Base-by-base conservation (phyloP, 2,113 vertebrate species). In the Pseudopipra pipra region DNA sequence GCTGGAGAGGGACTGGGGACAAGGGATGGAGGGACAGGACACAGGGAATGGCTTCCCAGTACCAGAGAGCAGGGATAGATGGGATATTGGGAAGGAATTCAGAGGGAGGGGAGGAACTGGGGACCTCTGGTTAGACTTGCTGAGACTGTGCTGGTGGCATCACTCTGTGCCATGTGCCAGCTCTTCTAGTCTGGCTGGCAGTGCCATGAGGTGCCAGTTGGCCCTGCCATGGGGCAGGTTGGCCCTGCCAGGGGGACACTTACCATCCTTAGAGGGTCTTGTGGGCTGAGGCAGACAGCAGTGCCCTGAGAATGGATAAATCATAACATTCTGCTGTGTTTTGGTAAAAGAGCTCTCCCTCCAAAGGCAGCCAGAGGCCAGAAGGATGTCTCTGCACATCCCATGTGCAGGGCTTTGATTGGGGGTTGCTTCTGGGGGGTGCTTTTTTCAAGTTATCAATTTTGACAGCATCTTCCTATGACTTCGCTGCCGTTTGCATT, bases 131-230 rank as follows among this genome's bases (percentile, higher is more conserved):
- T 33, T 30, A 0, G 3, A 66, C 58, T 52, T 47, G 85, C 77
- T 35, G 85, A 16, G 61, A 43, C 41, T 2, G 3, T 3, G n/a
- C 66, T 31, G 33, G 19, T 52, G 63, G 28, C 77, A 44, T 63
- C 31, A 14, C 51, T 3, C 0, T 3, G 37, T 14, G 30, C 9
- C 63, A 51, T 2, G 0, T 37, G 28, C 2, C 4, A 14, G 24
- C 27, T 15, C 8, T 18, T 23, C 68, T 7, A 1, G 35, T 24
- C 28, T 59, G n/a, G n/a, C 24, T 35, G 56, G n/a, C 56, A 35
- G 56, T 59, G 56, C 56, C n/a, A 59, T 5, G n/a, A 35, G n/a
- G 56, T n/a, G 56, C 56, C 8, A 7, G 28, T 22, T 43, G 62
- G 39, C 39, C 13, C 39, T 65, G 62, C 62, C 39, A 21, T 13